phyloP scores from a whole-genome alignment of 2,113 vertebrate genomes.

The Mesembrinibis cayennensis region DNA sequence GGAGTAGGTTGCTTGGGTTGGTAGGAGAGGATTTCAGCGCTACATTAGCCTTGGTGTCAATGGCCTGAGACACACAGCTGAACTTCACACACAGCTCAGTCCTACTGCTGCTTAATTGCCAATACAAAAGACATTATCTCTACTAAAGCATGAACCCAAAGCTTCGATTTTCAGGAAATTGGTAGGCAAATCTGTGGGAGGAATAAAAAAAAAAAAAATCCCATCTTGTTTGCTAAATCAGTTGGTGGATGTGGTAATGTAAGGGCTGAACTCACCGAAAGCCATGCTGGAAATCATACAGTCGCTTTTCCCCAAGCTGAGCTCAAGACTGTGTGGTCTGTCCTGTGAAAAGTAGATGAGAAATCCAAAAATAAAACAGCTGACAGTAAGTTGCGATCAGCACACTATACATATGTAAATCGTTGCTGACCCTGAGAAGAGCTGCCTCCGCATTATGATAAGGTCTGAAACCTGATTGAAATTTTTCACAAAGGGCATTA shows the following conservation, averaged over 20 bases:
- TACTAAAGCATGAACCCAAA: background rate
- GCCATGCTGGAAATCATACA: background rate
- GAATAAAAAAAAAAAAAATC: background rate
- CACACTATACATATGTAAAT: conserved; percentile 60
- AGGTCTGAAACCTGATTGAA: conserved; percentile 62
- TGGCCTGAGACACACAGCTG: background rate
- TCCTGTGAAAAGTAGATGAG: conserved; percentile 62
- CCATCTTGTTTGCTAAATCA: conserved; percentile 31
- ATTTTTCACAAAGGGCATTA: conserved; percentile 56
- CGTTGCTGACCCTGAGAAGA: conserved; percentile 42
- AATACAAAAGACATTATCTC: background rate
- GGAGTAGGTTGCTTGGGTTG: background rate
- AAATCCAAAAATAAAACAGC: conserved; percentile 67
- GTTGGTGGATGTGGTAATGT: conserved; percentile 11
- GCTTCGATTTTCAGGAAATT: conserved; percentile 18
- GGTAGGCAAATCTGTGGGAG: conserved; percentile 33
- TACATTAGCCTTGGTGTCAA: background rate
- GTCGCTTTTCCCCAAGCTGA: background rate
- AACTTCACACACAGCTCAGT: background rate
- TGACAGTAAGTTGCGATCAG: conserved; percentile 43
- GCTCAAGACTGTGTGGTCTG: conserved; percentile 53
- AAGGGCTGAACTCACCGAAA: background rate
- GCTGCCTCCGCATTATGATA: conserved; percentile 47
- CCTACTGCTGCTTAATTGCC: background rate
- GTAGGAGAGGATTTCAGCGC: background rate